Evolutionary conservation across 2,797 vertebrate species (phyloP).

Genomic region (Crocodylus rhombifer): DNA sequence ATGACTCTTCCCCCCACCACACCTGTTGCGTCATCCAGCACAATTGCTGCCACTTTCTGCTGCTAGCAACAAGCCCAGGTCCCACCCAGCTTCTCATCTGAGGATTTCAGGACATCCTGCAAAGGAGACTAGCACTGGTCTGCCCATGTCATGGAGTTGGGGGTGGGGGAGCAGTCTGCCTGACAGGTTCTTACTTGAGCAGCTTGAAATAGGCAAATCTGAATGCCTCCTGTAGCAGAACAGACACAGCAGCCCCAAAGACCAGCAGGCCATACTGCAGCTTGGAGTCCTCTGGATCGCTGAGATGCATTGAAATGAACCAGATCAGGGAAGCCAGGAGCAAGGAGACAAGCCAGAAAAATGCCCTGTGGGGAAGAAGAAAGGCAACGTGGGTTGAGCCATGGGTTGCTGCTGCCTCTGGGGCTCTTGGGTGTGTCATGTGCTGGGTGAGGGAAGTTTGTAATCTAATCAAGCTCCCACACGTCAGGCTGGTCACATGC

Average conservation of each 20-base stretch:
- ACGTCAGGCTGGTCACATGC: background rate
- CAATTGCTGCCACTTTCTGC: background rate
- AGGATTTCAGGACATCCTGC: background rate
- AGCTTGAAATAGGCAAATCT: conserved; percentile 84
- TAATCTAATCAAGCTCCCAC: rapidly evolving
- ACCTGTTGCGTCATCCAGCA: no score
- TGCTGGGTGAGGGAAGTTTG: background rate
- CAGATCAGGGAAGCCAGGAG: conserved; percentile 82
- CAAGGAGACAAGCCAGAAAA: conserved; percentile 84
- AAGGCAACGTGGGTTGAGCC: background rate
- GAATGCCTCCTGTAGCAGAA: conserved; percentile 82
- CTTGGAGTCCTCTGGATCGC: conserved; percentile 70
- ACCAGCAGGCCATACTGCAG: conserved; percentile 80
- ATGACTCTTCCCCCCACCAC: no score
- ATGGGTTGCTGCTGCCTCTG: no score
- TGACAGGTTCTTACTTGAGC: conserved; percentile 77
- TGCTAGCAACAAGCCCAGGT: rapidly evolving
- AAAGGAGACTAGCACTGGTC: no score
- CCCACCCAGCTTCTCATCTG: background rate
- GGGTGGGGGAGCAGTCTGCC: no score
- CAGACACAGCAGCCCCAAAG: conserved; percentile 81
- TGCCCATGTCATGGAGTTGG: background rate
- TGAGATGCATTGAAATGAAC: conserved; percentile 78
- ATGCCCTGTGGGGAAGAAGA: conserved; percentile 69
- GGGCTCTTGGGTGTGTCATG: background rate